Conservation (phyloP, 2,888 invertebrate species). For the Subacronicta megacephala region DNA sequence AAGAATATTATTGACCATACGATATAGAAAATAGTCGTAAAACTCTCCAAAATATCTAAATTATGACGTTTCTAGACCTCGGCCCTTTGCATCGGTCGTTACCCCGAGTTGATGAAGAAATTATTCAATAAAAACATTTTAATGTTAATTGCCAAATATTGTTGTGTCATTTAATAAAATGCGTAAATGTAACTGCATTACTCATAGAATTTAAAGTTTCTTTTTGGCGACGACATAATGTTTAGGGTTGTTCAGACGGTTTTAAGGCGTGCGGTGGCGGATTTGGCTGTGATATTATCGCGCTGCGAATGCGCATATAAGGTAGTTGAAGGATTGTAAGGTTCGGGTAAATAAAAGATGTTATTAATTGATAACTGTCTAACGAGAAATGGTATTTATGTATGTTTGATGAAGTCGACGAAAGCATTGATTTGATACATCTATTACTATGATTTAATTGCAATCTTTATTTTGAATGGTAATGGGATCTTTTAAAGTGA, state of each 20-base stretch:
- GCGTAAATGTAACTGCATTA: background rate
- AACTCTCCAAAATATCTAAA: too few species aligned
- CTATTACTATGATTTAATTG: conserved; percentile 8
- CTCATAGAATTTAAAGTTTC: conserved; percentile 7
- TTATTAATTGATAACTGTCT: conserved; percentile 26
- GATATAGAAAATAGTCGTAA: too few species aligned
- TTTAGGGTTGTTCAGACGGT: conserved; percentile 24
- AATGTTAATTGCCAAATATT: too few species aligned
- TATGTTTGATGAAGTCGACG: too few species aligned
- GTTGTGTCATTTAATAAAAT: background rate
- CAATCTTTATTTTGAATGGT: conserved; percentile 31
- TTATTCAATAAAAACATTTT: too few species aligned
- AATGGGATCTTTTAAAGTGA: conserved; percentile 6
- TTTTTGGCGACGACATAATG: conserved; percentile 29
- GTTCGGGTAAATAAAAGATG: conserved; percentile 32
- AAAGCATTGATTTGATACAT: background rate
- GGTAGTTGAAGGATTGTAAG: conserved; percentile 49
- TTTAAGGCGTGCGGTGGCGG: conserved; percentile 67
- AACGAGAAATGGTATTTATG: conserved; percentile 15
- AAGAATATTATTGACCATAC: too few species aligned
- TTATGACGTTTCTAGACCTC: too few species aligned
- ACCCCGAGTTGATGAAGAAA: too few species aligned
- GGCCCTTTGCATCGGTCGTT: too few species aligned
- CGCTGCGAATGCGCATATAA: conserved; percentile 57
- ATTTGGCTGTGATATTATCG: conserved; percentile 83